Percentiles rank a stretch among this genome's conserved stretches.
phyloP scores from a whole-genome alignment of 2,888 invertebrate genomes.

The Drosophila meridiana region DNA sequence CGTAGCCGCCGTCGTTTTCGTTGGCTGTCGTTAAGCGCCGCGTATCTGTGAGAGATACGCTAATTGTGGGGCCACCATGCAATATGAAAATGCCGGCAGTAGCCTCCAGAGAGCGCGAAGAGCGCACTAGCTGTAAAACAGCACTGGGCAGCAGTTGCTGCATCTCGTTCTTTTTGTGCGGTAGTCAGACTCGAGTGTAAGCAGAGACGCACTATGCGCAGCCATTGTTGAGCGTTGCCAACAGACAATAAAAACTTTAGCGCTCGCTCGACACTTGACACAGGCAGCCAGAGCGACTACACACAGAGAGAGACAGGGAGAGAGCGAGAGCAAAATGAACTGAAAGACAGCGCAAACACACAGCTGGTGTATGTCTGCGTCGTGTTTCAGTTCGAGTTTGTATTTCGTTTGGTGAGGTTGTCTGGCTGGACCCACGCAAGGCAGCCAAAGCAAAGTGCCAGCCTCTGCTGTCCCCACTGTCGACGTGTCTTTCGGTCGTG shows the following conservation, averaged over 20 bases:
- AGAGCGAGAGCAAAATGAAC: slow-evolving; percentile 34
- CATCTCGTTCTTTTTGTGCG: slow-evolving; percentile 54
- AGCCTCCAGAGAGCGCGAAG: slow-evolving; percentile 39
- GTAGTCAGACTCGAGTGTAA: slow-evolving; percentile 38
- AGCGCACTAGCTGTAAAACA: slow-evolving; percentile 34
- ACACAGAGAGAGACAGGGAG: not conserved
- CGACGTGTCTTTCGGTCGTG: slow-evolving; percentile 69
- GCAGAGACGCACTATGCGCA: slow-evolving; percentile 43
- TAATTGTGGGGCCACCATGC: slow-evolving; percentile 62
- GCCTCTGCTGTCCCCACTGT: slow-evolving; percentile 60
- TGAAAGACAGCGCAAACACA: slow-evolving; percentile 43
- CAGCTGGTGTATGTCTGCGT: slow-evolving; percentile 56
- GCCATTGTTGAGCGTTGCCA: slow-evolving; percentile 48
- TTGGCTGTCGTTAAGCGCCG: slow-evolving; percentile 51
- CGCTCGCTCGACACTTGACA: slow-evolving; percentile 55
- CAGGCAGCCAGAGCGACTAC: slow-evolving; percentile 21
- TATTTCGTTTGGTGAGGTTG: slow-evolving; percentile 84
- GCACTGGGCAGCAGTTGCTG: slow-evolving; percentile 16
- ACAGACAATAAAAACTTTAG: slow-evolving; percentile 28
- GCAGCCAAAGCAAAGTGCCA: slow-evolving; percentile 33
- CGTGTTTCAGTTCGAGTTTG: slow-evolving; percentile 84
- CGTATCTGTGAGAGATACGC: slow-evolving; percentile 55
- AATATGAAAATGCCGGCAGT: slow-evolving; percentile 74
- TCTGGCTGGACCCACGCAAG: slow-evolving; percentile 35
- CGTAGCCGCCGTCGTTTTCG: slow-evolving; percentile 40